These are phyloP conservation scores for Nomada lathburiana DNA, from an alignment of 2,888 invertebrate genomes.

Conservation along the genomic window DNA sequence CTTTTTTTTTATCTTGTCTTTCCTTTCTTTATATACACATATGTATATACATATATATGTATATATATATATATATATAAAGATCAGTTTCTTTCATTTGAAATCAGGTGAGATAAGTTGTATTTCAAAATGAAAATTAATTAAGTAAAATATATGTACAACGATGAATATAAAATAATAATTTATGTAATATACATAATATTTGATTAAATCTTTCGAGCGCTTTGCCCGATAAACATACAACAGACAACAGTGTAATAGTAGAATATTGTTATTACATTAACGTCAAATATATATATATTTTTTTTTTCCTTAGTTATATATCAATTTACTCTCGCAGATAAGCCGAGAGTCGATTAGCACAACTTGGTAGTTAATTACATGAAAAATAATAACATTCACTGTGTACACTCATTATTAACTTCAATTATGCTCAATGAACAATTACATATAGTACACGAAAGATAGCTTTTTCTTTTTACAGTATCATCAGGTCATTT, in stretches of 20 bases:
- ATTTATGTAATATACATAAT: conserved; percentile 83
- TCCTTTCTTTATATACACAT: background rate
- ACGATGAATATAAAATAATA: conserved; percentile 83
- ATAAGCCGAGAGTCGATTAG: conserved; percentile 68
- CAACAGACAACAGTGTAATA: conserved; percentile 83
- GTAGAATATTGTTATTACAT: conserved; percentile 83
- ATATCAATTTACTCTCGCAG: conserved; percentile 72
- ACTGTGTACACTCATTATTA: conserved; percentile 79
- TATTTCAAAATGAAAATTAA: conserved; percentile 76
- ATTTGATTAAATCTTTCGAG: conserved; percentile 81
- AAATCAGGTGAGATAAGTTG: conserved; percentile 76
- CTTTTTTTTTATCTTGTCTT: background rate
- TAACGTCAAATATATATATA: conserved; percentile 79
- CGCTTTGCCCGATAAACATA: conserved; percentile 78
- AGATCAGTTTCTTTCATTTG: conserved; percentile 18
- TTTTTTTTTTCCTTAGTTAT: conserved; percentile 68
- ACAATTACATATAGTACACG: conserved; percentile 77
- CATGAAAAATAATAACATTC: conserved; percentile 81
- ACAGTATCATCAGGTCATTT: conserved; percentile 78
- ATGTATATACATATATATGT: background rate
- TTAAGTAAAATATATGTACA: conserved; percentile 80
- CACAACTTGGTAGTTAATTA: conserved; percentile 75
- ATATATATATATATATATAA: background rate
- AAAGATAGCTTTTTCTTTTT: conserved; percentile 74
- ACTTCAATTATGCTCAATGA: conserved; percentile 77